Evolutionary conservation across 2,113 vertebrate genomes (phyloP).

Genomic region (Antigone vipio): DNA sequence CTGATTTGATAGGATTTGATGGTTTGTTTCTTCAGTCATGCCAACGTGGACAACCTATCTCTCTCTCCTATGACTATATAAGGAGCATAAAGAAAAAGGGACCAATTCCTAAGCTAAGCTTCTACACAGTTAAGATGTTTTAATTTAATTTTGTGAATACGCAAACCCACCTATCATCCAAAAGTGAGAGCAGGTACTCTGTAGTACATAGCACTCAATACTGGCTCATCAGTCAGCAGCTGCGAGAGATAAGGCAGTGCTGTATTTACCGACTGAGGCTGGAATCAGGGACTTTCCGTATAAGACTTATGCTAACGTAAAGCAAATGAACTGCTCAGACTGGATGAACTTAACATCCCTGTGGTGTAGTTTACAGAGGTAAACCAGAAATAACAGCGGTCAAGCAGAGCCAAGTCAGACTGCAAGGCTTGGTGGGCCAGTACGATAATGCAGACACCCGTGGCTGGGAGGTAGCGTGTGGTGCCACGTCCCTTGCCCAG

Average conservation of each 20-base stretch:
- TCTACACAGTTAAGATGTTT: not conserved
- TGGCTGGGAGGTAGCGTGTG: fast-evolving
- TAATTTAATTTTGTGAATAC: not conserved
- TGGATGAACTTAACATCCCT: not conserved
- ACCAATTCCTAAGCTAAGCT: not conserved
- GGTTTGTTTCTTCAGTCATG: not conserved
- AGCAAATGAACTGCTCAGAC: not conserved
- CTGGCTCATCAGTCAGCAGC: not conserved
- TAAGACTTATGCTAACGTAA: not conserved
- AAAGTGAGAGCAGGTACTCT: not conserved
- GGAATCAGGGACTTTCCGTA: not conserved
- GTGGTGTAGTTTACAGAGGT: not conserved
- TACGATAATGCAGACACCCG: not conserved
- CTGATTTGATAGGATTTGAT: not conserved
- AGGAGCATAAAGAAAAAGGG: not conserved
- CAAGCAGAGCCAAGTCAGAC: not conserved
- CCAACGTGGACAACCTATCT: not conserved
- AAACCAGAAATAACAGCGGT: not conserved
- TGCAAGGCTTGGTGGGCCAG: not conserved
- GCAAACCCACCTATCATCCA: not conserved
- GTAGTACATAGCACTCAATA: not conserved
- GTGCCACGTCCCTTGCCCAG: not conserved
- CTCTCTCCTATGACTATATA: not conserved
- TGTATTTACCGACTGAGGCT: not conserved
- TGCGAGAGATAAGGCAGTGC: not conserved